Evolutionary conservation across 2,113 vertebrate species (phyloP).

Genomic region (Procapra przewalskii): DNA sequence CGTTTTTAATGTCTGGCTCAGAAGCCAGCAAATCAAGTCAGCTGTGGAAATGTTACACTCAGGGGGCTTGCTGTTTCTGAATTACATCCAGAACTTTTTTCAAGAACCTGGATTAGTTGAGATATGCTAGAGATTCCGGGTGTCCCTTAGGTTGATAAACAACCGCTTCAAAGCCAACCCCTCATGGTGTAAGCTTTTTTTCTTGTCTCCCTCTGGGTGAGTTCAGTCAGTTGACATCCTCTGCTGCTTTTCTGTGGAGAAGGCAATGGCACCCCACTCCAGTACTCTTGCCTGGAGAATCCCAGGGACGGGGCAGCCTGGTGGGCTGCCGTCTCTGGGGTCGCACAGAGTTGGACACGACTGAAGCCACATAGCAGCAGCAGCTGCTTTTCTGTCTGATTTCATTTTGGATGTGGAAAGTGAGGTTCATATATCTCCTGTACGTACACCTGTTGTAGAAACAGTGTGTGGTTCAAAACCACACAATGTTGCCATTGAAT

Average conservation of each 20-base stretch:
- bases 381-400: not conserved
- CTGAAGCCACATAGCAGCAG: too few relatives aligned
- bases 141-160: constrained; percentile 33
- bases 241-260: not conserved
- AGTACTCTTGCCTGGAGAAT: too few relatives aligned
- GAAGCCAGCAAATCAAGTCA: constrained; percentile 11
- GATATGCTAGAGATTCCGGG: constrained; percentile 43
- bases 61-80: not conserved
- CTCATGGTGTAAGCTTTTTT: not conserved
- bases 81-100: constrained; percentile 32
- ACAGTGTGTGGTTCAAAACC: not conserved
- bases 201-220: not conserved
- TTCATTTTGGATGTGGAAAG: not conserved
- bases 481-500: not conserved
- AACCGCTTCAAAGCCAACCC: constrained; percentile 34
- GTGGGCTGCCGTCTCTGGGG: too few relatives aligned
- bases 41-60: constrained; percentile 52
- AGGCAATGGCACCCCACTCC: too few relatives aligned
- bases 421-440: not conserved
- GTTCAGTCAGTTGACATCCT: not conserved
- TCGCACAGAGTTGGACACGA: too few relatives aligned
- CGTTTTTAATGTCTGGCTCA: not conserved
- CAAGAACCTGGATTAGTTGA: constrained; percentile 58
- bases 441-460: rapidly evolving
- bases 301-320: too few relatives aligned